Base-by-base conservation (phyloP, 1,140 invertebrate species). In the Polypedilum pembai region DNA sequence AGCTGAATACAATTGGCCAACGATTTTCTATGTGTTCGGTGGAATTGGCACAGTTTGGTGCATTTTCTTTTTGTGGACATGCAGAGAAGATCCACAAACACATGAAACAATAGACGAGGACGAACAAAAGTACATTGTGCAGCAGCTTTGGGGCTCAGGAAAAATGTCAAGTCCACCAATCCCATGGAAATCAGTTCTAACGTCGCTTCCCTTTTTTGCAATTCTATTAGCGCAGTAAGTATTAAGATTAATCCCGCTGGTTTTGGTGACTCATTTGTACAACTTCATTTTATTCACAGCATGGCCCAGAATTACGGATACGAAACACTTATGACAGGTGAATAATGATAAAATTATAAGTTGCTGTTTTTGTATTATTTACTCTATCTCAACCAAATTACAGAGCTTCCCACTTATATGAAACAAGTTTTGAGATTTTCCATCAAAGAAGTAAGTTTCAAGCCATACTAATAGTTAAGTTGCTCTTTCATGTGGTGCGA, bases 391-490 rank as follows among this genome's bases (percentile, higher is more conserved):
- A 33, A 33, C 5, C 1, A 3, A 1, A 33, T 33, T 33, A 5
- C 24, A 0, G 92, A 96, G 79, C 83, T 99, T 76, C 97, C 97
- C 0, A 96, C 94, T 0, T 99, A 96, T 82, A 94, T 99, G 91
- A 93, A 95, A 79, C 93, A 96, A 85, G 92, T 98, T 73, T 86
- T 98, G 10, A 90, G 95, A 79, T 98, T 96, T 84, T 89, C 95
- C 78, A 91, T 98, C 77, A 91, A 95, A 85, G 87, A 90, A 82
- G 94, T 96, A 81, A 88, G 85, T 86, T 75, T 56, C 74, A 75
- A 72, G 24, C 7, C 45, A 40, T 18, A 21, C 24, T 40, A 75
- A 45, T 40, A 73, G 24, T 45, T 10, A 66, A 66, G 8, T n/a
- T 56, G 24, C 24, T 33, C 24, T 33, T 33, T 33, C 24, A 33